Evolutionary conservation across 1,140 invertebrate species (phyloP), one percentile per base, ranked within the genome.

Genomic region (Tenebrio molitor): DNA sequence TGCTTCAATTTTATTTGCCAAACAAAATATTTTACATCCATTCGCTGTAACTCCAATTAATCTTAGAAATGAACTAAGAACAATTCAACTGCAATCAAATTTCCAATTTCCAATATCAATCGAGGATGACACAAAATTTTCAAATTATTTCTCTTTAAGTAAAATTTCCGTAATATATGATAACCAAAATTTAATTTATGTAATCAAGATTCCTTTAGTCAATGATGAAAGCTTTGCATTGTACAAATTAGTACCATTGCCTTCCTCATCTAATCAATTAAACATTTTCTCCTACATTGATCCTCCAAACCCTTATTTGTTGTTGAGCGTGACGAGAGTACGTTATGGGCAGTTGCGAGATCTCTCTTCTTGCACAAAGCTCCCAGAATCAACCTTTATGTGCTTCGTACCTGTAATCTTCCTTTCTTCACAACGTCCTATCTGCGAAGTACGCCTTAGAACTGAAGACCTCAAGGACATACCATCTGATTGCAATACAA

Each of bases 21-120:
- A 74, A 62, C 69, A 74, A 72, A 68, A 68, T 42, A 34, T 74
- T 15, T 67, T 74, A 36, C 73, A 74, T 46, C 63, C 73, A 2
- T 39, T n/a, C 17, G 17, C 71, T n/a, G 44, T 74, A 2, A 58
- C 36, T 8, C 72, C 72, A 12, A 39, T 15, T 17, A 1, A 44
- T 8, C 44, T 71, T 23, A 12, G 42, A 50, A 15, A 65, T 1
- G 44, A 62, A 58, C 14, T 39, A 2, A 6, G 21, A 8, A 50
- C 53, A 34, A 46, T 58, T 29, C 50, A 66, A 72, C 39, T 71
- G 41, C 67, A 25, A 21, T 46, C 44, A 8, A 17, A 41, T 63
- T 23, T 68, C 7, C 16, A 68, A 21, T 66, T 71, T 58, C 58
- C 66, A 8, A 42, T 73, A 8, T 8, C 16, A 42, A 15, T 64